Evolutionary conservation across 2,113 vertebrate genomes (phyloP), one percentile per base, ranked within the genome.

Genomic region (Sprattus sprattus): DNA sequence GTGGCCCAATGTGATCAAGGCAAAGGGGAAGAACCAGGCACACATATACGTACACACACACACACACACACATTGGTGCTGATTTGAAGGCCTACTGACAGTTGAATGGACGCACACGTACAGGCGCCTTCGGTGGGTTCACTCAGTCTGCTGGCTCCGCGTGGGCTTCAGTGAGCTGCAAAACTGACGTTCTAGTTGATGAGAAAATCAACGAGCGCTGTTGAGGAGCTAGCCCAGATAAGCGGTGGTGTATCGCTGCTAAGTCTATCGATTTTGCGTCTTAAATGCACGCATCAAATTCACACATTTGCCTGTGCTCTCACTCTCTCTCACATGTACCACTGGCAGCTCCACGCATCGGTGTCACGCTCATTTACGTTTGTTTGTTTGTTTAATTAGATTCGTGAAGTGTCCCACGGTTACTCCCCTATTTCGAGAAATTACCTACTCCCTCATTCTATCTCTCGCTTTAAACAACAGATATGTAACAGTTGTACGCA

Each of bases 391-490:
- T 18, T 8, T 44, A 83, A 64, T n/a, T 67, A n/a, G 8, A 45
- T 39, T 64, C 20, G 60, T n/a, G 2, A 39, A 39, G 39, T 39
- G 39, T 39, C 39, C 39, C 39, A 39, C 39, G 39, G 39, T 39
- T 39, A 39, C 39, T 39, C 39, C 39, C 2, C 39, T 39, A 1
- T 39, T 39, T 39, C 39, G 39, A 39, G 39, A 39, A 89, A 92
- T 94, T 92, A 93, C 91, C 91, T 91, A 85, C 92, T 92, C 90
- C 89, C 86, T 86, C 82, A 64, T 5, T 2, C 20, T 22, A 64
- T 25, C 4, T 64, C 22, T 81, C 13, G 88, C 86, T 83, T 91
- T 92, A 92, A 93, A 90, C 91, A 94, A 93, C n/a, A 64, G 20
- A 25, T 25, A 64, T 64, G n/a, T 57, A 57, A 57, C 60, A 64